Conservation (phyloP, 2,888 invertebrate genomes). For the Balanococcus diminutus region DNA sequence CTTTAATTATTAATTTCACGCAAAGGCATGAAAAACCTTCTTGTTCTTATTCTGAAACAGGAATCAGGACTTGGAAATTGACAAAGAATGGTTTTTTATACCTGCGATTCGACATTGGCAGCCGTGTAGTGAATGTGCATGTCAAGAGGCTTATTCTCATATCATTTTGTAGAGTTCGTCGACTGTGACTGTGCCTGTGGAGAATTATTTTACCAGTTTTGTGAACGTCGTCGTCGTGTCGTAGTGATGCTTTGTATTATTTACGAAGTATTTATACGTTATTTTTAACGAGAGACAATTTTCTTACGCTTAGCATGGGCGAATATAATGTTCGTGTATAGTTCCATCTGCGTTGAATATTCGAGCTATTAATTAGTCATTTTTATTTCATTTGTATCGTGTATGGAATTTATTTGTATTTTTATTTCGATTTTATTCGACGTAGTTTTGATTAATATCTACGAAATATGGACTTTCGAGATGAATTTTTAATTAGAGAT, state of each 20-base stretch:
- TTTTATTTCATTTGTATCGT: neutral
- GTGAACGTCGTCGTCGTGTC: neutral
- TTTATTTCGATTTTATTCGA: neutral
- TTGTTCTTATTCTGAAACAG: neutral
- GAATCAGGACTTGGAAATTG: neutral
- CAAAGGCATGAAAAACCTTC: constrained; percentile 19
- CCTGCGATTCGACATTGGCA: neutral
- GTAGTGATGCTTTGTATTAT: neutral
- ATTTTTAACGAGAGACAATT: neutral
- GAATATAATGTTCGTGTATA: neutral
- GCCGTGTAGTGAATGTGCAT: constrained; percentile 1
- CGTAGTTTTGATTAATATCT: neutral
- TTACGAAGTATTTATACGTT: neutral
- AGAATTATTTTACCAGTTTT: neutral
- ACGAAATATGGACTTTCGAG: neutral
- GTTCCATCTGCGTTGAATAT: neutral
- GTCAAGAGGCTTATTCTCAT: neutral
- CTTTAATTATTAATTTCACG: constrained; percentile 24
- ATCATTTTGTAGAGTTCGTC: neutral
- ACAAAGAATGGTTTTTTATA: constrained; percentile 7
- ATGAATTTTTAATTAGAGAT: neutral
- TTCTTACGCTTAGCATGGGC: neutral
- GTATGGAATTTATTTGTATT: neutral
- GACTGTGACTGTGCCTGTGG: too few relatives aligned
- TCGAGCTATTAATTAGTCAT: neutral